phyloP scores from a whole-genome alignment of 2,113 vertebrate species.

The Microcebus tavaratra region DNA sequence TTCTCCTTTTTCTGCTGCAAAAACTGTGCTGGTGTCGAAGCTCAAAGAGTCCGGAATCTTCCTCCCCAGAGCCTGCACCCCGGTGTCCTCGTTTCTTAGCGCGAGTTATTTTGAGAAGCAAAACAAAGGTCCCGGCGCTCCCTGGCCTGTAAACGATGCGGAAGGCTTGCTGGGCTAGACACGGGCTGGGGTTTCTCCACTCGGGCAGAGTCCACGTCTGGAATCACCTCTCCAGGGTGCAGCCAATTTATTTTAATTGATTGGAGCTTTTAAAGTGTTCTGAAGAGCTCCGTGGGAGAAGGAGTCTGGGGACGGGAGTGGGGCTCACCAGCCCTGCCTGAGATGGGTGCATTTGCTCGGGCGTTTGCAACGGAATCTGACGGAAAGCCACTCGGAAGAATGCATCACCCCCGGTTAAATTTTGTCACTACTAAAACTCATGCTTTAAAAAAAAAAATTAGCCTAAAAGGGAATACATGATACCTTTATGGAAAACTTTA shows the following conservation, averaged over 20 bases:
- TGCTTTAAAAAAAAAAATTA: background rate
- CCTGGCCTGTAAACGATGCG: background rate
- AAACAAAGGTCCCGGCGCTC: background rate
- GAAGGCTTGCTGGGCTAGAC: background rate
- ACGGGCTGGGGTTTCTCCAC: background rate
- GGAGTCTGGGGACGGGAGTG: background rate
- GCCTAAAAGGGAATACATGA: background rate
- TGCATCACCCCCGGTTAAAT: background rate
- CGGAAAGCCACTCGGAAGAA: background rate
- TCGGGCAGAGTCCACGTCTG: background rate
- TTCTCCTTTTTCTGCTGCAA: background rate
- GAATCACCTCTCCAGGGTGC: background rate
- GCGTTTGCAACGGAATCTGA: background rate
- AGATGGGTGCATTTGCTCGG: accelerated
- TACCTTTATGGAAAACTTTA: background rate
- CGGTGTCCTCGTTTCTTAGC: accelerated
- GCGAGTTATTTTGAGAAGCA: background rate
- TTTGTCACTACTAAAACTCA: background rate
- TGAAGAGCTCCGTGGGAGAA: background rate
- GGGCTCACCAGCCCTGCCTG: accelerated
- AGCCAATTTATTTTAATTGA: background rate
- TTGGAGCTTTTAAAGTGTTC: background rate
- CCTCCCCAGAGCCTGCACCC: background rate
- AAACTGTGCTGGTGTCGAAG: background rate
- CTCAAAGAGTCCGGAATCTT: background rate